phyloP scores from a whole-genome alignment of 2,113 vertebrate species.

The Dipodomys stephensi region DNA sequence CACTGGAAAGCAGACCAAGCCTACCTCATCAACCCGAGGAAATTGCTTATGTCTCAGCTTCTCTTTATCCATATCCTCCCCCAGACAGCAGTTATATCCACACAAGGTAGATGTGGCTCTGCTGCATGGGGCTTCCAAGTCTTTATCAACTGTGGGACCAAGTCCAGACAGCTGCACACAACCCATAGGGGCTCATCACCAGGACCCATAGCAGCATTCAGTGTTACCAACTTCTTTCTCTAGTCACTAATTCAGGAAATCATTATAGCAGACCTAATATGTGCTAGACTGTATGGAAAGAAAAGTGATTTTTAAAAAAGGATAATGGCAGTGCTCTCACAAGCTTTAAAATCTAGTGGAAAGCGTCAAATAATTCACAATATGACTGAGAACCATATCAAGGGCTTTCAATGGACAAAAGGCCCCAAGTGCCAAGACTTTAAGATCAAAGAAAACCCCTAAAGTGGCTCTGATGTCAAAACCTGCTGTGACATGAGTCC shows the following conservation, averaged over 20 bases:
- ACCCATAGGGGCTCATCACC: not conserved
- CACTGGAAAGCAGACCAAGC: not conserved
- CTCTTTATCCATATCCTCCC: not conserved
- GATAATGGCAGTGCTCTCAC: not conserved
- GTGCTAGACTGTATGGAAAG: not conserved
- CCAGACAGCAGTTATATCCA: not conserved
- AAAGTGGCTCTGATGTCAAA: not conserved
- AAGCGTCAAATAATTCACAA: not conserved
- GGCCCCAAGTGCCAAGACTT: not conserved
- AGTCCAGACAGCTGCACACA: not conserved
- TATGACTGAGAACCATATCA: not conserved
- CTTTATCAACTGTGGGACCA: not conserved
- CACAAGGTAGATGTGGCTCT: not conserved
- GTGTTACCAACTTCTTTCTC: not conserved
- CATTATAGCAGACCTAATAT: not conserved
- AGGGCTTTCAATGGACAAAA: not conserved
- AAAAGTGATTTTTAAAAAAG: not conserved
- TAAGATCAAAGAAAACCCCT: not conserved
- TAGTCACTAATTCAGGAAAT: not conserved
- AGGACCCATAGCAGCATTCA: not conserved
- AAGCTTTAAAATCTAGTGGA: not conserved
- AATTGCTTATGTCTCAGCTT: not conserved
- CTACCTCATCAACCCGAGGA: not conserved
- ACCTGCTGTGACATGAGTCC: not conserved
- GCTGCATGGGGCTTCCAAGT: not conserved